Percentiles rank a stretch among this genome's conserved stretches.
Evolutionary conservation across 2,797 vertebrate genomes (phyloP).

Genomic region (Alosa sapidissima): DNA sequence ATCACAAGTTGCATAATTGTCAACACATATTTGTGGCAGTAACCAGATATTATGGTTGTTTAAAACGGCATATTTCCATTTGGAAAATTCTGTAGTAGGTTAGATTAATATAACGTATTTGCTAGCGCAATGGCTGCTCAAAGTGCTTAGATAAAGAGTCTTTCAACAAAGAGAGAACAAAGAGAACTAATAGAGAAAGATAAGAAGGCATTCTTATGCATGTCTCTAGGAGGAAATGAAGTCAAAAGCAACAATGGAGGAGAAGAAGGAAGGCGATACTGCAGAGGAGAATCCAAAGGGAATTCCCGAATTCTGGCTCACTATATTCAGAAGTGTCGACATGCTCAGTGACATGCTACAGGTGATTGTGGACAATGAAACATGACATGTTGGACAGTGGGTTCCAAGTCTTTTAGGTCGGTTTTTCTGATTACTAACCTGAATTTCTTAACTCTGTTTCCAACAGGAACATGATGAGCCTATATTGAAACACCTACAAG

Average conservation of each 20-base stretch:
- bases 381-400: background rate
- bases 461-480: slow-evolving; percentile 92
- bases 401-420: background rate
- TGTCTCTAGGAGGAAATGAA: slow-evolving; percentile 85
- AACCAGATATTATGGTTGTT: background rate
- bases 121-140: too few species aligned
- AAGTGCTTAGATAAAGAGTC: too few species aligned
- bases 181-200: too few species aligned
- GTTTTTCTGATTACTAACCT: background rate
- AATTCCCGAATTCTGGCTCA: slow-evolving; percentile 98
- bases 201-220: background rate
- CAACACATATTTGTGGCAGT: background rate
- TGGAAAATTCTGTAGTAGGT: too few species aligned
- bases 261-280: slow-evolving; percentile 77
- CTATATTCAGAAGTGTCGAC: slow-evolving; percentile 95
- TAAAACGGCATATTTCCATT: too few species aligned
- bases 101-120: too few species aligned
- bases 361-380: slow-evolving; percentile 59
- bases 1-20: too few species aligned
- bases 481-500: slow-evolving; percentile 93
- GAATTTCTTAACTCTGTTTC: slow-evolving; percentile 7
- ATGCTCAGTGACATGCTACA: slow-evolving; percentile 95
- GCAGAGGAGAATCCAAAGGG: slow-evolving; percentile 86
- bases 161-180: too few species aligned
- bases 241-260: slow-evolving; percentile 86